Evolutionary conservation across 1,140 invertebrate genomes (phyloP).

Genomic region (Trigoniulus corallinus): DNA sequence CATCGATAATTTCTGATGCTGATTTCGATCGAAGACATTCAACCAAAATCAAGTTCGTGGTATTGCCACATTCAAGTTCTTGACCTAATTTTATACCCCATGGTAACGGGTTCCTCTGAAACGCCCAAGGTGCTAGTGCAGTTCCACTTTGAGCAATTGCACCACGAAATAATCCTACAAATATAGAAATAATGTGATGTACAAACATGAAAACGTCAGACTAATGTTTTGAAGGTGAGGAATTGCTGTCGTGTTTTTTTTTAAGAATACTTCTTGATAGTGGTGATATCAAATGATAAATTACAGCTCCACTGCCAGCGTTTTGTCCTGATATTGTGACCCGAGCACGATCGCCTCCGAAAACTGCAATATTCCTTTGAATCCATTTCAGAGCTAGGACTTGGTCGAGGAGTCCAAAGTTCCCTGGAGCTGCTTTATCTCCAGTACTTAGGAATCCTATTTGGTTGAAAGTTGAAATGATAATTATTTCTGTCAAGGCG

Average conservation of each 20-base stretch:
- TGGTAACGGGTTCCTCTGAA: not conserved
- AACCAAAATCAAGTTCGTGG: not conserved
- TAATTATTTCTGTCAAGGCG: not conserved
- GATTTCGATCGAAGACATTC: not conserved
- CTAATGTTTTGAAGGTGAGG: no score
- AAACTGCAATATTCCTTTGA: conserved; percentile 21
- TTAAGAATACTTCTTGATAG: conserved; percentile 31
- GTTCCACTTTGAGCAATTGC: conserved; percentile 58
- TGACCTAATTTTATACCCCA: not conserved
- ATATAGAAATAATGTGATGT: no score
- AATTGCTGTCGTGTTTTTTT: no score
- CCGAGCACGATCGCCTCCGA: conserved; percentile 18
- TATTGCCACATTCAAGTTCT: not conserved
- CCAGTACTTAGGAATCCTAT: conserved; percentile 32
- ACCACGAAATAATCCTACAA: conserved; percentile 5
- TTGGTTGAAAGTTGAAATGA: not conserved
- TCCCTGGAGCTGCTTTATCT: conserved; percentile 26
- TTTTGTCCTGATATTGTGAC: conserved; percentile 5
- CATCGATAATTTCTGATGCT: not conserved
- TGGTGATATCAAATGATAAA: conserved; percentile 42
- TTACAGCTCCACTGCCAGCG: conserved; percentile 33
- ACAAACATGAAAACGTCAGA: no score
- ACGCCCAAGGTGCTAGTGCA: conserved; percentile 77
- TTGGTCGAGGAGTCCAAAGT: conserved; percentile 32
- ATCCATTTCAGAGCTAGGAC: conserved; percentile 25